Conservation (phyloP, 2,797 vertebrate species). For the Platyrinchus mystaceus region DNA sequence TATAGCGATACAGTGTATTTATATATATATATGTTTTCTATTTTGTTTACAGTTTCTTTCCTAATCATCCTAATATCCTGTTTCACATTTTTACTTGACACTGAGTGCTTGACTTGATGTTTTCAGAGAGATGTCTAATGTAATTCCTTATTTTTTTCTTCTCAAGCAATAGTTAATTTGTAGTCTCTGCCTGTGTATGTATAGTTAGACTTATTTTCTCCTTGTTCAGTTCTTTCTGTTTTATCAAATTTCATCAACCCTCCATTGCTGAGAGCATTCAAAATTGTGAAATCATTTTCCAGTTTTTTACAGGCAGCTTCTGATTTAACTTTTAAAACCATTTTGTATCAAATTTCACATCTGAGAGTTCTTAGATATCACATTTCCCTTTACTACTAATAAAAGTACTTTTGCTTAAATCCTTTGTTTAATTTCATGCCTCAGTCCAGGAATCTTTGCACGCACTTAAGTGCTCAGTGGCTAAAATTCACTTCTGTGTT, state of each 20-base stretch:
- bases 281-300: conserved; percentile 40
- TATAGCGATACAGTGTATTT: conserved; percentile 57
- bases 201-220: neutral
- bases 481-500: neutral
- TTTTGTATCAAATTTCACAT: conserved; percentile 62
- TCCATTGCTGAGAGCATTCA: conserved; percentile 3
- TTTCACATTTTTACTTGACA: conserved; percentile 23
- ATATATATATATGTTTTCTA: conserved; percentile 63
- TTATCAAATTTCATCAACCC: neutral
- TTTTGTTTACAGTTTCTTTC: conserved; percentile 61
- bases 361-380: conserved; percentile 47
- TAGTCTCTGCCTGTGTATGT: neutral
- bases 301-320: conserved; percentile 22
- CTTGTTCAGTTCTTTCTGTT: conserved; percentile 4
- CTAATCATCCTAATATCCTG: conserved; percentile 31
- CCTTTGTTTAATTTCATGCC: conserved; percentile 48
- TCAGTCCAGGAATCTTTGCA: neutral
- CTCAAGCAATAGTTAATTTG: conserved; percentile 27
- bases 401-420: conserved; percentile 66
- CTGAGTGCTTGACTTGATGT: conserved; percentile 23
- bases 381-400: conserved; percentile 63
- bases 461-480: neutral
- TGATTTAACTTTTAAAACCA: conserved; percentile 45
- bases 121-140: conserved; percentile 18
- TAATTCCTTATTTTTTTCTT: neutral